These are phyloP conservation scores for Eumaeus atala DNA, from an alignment of 1,140 invertebrate species.

Conservation along the genomic window DNA sequence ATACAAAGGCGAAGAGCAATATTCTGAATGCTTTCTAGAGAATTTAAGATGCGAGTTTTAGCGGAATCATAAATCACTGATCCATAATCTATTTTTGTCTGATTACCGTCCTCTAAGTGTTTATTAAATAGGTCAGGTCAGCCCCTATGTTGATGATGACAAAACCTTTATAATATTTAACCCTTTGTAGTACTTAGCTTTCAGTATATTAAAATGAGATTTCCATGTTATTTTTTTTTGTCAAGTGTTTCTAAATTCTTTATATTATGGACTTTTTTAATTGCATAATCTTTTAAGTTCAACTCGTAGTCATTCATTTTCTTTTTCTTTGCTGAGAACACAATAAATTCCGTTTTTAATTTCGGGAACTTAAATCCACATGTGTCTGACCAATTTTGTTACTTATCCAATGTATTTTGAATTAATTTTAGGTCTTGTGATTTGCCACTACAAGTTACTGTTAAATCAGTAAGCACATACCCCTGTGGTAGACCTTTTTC, in stretches of 20 bases:
- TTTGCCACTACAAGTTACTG: slow-evolving; percentile 18
- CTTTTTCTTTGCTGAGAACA: slow-evolving; percentile 15
- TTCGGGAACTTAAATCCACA: slow-evolving; percentile 16
- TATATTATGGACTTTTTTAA: slow-evolving; percentile 22
- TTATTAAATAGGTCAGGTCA: slow-evolving; percentile 16
- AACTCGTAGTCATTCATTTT: too few relatives aligned
- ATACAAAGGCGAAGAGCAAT: slow-evolving; percentile 19
- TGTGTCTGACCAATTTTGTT: slow-evolving; percentile 9
- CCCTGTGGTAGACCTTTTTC: too few relatives aligned
- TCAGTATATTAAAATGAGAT: slow-evolving; percentile 21
- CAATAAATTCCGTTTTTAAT: slow-evolving; percentile 13
- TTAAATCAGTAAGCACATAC: too few relatives aligned
- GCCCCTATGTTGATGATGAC: slow-evolving; percentile 22
- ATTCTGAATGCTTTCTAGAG: slow-evolving; percentile 20
- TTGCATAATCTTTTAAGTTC: too few relatives aligned
- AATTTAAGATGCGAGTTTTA: too few relatives aligned
- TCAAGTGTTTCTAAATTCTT: slow-evolving; percentile 20
- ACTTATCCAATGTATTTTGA: slow-evolving; percentile 9
- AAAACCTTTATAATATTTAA: slow-evolving; percentile 22
- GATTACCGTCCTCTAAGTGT: slow-evolving; percentile 20
- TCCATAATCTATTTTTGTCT: slow-evolving; percentile 26
- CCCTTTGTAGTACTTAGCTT: slow-evolving; percentile 22
- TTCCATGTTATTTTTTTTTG: slow-evolving; percentile 23
- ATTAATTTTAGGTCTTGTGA: slow-evolving; percentile 18
- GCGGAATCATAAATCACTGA: too few relatives aligned